Evolutionary conservation across 2,888 invertebrate genomes (phyloP).

Genomic region (Conus canariensis): DNA sequence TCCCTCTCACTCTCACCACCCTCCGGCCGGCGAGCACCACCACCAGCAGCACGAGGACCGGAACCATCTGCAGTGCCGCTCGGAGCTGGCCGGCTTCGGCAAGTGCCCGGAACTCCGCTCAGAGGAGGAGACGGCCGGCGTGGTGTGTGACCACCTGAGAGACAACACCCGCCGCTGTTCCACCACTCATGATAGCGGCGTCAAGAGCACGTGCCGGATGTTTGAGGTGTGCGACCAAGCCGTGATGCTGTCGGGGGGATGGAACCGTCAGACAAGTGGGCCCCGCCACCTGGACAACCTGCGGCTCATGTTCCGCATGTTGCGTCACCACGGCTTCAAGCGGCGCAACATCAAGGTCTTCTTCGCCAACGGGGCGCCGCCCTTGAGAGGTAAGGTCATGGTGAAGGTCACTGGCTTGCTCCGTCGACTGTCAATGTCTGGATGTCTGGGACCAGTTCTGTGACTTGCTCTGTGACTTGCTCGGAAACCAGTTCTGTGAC

Average conservation of each 20-base stretch:
- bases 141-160: conserved; percentile 79
- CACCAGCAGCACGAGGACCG: conserved; percentile 8
- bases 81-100: conserved; percentile 75
- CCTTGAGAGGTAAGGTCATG: conserved; percentile 66
- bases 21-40: conserved; percentile 46
- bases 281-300: conserved; percentile 76
- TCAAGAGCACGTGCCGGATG: conserved; percentile 78
- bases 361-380: conserved; percentile 80
- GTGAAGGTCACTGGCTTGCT: neutral
- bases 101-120: conserved; percentile 77
- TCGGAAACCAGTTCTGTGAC: too few relatives aligned
- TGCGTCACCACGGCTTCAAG: conserved; percentile 79
- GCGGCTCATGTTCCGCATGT: conserved; percentile 76
- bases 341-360: conserved; percentile 80
- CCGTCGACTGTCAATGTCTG: neutral
- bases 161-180: conserved; percentile 80
- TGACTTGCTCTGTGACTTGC: too few relatives aligned
- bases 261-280: conserved; percentile 80
- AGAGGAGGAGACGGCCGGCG: conserved; percentile 75
- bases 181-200: conserved; percentile 76
- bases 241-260: conserved; percentile 80
- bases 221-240: conserved; percentile 81
- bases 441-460: too few relatives aligned
- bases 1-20: conserved; percentile 78
- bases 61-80: conserved; percentile 72